Evolutionary conservation across 2,113 vertebrate genomes (phyloP).

Genomic region (Hipposideros armiger): DNA sequence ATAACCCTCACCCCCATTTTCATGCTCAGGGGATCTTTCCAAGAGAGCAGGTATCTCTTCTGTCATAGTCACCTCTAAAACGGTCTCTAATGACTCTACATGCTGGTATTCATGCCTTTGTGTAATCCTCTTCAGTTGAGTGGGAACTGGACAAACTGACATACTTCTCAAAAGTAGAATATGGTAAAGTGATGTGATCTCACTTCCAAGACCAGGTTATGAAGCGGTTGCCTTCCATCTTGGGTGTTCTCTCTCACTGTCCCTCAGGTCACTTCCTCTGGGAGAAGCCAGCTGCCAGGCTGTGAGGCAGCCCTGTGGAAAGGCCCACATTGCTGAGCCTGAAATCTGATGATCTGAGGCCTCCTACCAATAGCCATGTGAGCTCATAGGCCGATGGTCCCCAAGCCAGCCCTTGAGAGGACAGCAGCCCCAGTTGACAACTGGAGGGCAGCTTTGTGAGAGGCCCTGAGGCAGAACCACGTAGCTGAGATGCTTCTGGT

Average conservation of each 20-base stretch:
- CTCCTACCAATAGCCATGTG: background rate
- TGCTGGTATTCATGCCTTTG: background rate
- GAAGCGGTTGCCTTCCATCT: background rate
- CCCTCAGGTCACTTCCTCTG: background rate
- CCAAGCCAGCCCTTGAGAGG: background rate
- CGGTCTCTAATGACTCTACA: background rate
- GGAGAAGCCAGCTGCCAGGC: background rate
- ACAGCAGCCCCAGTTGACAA: accelerated
- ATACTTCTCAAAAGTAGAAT: background rate
- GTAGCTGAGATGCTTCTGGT: background rate
- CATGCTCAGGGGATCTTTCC: background rate
- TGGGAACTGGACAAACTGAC: background rate
- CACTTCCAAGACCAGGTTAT: background rate
- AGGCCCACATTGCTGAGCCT: background rate
- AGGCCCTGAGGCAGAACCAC: background rate
- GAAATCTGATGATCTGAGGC: background rate
- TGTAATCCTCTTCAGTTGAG: background rate
- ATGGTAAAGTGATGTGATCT: background rate
- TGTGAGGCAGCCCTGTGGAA: background rate
- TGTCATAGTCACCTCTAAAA: background rate
- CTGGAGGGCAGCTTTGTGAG: background rate
- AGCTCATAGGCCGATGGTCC: background rate
- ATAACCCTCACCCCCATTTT: background rate
- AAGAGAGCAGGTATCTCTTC: background rate
- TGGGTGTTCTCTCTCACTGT: background rate